Base-by-base conservation (phyloP, 1,140 invertebrate genomes). In the Neomicropteryx cornuta region DNA sequence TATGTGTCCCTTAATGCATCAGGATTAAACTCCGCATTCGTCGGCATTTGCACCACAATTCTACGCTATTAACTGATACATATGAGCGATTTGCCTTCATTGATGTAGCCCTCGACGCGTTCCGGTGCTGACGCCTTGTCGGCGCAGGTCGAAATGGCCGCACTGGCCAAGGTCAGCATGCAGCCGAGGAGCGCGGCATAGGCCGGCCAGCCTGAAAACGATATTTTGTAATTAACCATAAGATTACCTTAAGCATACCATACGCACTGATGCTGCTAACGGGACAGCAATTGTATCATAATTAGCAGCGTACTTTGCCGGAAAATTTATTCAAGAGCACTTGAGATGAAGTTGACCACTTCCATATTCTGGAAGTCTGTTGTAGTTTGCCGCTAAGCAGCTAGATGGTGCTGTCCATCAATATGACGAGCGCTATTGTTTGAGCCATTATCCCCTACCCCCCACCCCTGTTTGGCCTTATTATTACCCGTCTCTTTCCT, bases 11-110 rank as follows among this genome's bases (percentile, higher is more conserved):
- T n/a, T n/a, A n/a, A n/a, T n/a, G n/a, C n/a, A n/a, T n/a, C n/a
- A n/a, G n/a, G n/a, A n/a, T n/a, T n/a, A n/a, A n/a, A n/a, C n/a
- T n/a, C n/a, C n/a, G n/a, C n/a, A n/a, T n/a, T n/a, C n/a, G n/a
- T n/a, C n/a, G n/a, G n/a, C 3, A 16, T 20, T 35, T 14, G 23
- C 17, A 35, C 10, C 24, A 4, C 5, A 11, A 5, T 22, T 14
- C 17, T 8, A 5, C 22, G 13, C 18, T 19, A 41, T 53, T 41
- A 56, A 34, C 48, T 58, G 4, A 63, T 38, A 38, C 61, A 64
- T n/a, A 64, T 62, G 1, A 64, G 46, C 11, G 62, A 57, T 41
- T 64, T 62, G 2, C 61, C 61, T 37, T 64, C 61, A 31, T 64
- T 60, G 50, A 64, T 62, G 33, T 62, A 56, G 33, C 62, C 62